Evolutionary conservation across 2,888 invertebrate species (phyloP).

Genomic region (Taphrorychus bicolor): DNA sequence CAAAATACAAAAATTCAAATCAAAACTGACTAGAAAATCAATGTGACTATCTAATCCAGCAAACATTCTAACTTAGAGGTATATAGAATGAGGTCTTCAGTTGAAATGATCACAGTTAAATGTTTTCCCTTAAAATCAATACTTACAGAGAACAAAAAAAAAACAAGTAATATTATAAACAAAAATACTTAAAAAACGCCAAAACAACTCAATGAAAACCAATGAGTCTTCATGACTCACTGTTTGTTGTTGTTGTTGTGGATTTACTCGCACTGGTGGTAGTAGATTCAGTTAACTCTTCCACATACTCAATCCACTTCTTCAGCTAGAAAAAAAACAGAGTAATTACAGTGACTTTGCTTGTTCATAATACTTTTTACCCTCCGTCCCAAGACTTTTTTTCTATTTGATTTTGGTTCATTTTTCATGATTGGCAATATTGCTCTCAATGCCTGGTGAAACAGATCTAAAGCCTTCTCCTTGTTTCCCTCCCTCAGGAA

Average conservation of each 20-base stretch:
- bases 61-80: background rate
- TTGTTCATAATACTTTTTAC: background rate
- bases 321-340: constrained; percentile 3
- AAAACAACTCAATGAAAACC: too few species aligned
- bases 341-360: background rate
- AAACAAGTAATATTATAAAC: background rate
- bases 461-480: constrained; percentile 8
- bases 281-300: background rate
- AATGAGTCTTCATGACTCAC: too few species aligned
- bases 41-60: background rate
- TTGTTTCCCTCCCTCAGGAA: constrained; percentile 14
- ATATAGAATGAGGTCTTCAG: background rate
- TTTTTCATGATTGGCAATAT: constrained; percentile 12
- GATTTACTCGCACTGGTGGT: background rate
- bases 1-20: background rate
- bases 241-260: background rate
- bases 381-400: constrained; percentile 11
- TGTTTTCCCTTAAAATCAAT: too few species aligned
- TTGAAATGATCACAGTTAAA: background rate
- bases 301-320: constrained; percentile 15
- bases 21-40: background rate
- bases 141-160: background rate
- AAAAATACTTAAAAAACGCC: too few species aligned
- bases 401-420: constrained; percentile 22
- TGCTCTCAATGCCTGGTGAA: constrained; percentile 14